Evolutionary conservation across 2,113 vertebrate species (phyloP), one percentile per base, ranked within the genome.

Genomic region (Arvicanthis niloticus): DNA sequence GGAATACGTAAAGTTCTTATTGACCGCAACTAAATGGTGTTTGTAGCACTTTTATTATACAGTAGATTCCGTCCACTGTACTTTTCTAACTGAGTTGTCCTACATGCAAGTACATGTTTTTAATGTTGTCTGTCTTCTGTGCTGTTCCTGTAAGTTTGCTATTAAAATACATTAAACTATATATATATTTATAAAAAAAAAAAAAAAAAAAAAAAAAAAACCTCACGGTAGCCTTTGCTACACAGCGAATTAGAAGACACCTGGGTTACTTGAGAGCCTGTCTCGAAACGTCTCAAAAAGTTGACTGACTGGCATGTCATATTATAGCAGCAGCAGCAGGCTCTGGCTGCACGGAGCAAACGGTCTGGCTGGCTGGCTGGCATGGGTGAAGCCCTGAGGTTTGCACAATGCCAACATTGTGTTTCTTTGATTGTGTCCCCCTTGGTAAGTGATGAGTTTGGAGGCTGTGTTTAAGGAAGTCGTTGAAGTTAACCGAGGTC

Each of bases 81-180:
- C 98, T 99, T 99, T 99, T 99, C 98, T 99, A 99, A 99, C 98
- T 99, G 98, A 99, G 98, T 99, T 99, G 98, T 99, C 98, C 98
- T 98, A 98, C 98, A 99, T 99, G 97, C 98, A 99, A 99, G 98
- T 98, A 98, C 98, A 98, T 98, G 98, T 99, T 99, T 99, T 99
- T 99, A 99, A 99, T 99, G 99, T 99, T 98, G 98, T 99, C 98
- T 99, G 98, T 99, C 98, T 99, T 99, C 98, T 99, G 99, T 99
- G 98, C 98, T 99, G 98, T 99, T 99, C 98, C 99, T 99, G 99
- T 99, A 99, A 99, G 98, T 99, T 99, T 99, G 98, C 99, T 99
- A 99, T 99, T 99, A 99, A 99, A 99, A 99, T 98, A 99, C 98
- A 99, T 99, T 98, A 99, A 99, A 99, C 98, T 98, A 98, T 97